Conservation (phyloP, 2,113 vertebrate species). For the Indicator maculatus region DNA sequence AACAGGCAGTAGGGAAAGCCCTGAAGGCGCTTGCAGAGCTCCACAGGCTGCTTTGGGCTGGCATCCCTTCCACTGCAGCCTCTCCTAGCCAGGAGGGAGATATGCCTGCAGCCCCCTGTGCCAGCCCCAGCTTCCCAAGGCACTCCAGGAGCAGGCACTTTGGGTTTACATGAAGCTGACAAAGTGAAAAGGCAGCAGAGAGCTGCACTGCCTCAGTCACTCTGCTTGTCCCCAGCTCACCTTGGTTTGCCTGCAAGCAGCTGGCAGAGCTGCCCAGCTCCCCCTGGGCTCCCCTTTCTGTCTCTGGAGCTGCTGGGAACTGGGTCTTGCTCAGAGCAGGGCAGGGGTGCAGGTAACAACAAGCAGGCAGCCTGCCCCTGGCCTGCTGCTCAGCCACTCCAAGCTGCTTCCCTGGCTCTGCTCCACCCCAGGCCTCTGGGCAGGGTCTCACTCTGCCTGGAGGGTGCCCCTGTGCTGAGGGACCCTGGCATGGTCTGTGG, state of each 20-base stretch:
- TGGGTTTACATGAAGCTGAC: rapidly evolving
- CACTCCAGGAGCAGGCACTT: rapidly evolving
- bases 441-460: neutral
- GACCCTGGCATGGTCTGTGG: rapidly evolving
- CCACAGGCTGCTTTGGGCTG: rapidly evolving
- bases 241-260: neutral
- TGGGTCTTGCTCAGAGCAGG: neutral
- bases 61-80: neutral
- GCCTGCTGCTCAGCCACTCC: neutral
- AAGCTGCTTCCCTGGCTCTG: rapidly evolving
- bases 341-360: neutral
- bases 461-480: neutral
- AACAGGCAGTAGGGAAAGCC: neutral
- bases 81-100: neutral
- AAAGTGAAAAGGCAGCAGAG: neutral
- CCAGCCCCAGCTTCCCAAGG: neutral
- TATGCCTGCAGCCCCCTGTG: neutral
- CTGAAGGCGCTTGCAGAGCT: neutral
- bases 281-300: neutral
- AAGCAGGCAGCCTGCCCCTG: neutral
- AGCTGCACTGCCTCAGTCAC: neutral
- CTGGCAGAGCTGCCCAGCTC: neutral
- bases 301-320: neutral
- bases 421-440: neutral
- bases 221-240: slow-evolving; percentile 27